A percentile compares a stretch with the other conserved stretches of the same genome.
phyloP scores from a whole-genome alignment of 30 jellyfish, hydroid and myxozoan genomes.

The Pseudorhiza aurosa region DNA sequence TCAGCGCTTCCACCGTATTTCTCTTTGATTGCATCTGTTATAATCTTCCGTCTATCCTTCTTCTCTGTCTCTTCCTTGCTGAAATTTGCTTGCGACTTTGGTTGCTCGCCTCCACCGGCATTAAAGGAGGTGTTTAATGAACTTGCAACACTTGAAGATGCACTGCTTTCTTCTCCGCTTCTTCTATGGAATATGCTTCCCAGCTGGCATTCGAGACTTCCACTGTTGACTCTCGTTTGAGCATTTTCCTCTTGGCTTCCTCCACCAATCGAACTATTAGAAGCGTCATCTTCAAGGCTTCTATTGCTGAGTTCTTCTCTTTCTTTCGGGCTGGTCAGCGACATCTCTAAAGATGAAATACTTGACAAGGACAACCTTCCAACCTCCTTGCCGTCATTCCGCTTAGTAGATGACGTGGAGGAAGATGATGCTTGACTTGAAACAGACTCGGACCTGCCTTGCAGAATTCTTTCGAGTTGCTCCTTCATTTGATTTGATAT shows the following conservation, averaged over 20 bases:
- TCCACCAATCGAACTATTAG: not conserved
- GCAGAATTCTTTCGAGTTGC: slow-evolving; percentile 51
- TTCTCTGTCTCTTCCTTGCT: slow-evolving; percentile 7
- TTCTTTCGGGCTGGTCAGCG: slow-evolving; percentile 20
- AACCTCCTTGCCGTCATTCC: slow-evolving; percentile 36
- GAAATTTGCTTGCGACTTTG: not conserved
- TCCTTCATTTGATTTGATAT: slow-evolving; percentile 56
- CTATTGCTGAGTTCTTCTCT: slow-evolving; percentile 25
- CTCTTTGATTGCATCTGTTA: slow-evolving; percentile 43
- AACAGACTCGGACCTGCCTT: slow-evolving; percentile 59
- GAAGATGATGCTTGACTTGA: slow-evolving; percentile 41
- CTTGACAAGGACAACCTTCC: slow-evolving; percentile 55
- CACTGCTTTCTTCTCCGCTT: slow-evolving; percentile 27
- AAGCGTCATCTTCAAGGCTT: slow-evolving; percentile 17
- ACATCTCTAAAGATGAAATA: slow-evolving; percentile 31
- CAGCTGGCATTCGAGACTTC: slow-evolving; percentile 45
- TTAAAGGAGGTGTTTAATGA: slow-evolving; percentile 43
- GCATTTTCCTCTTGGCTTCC: not conserved
- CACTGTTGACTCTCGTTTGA: slow-evolving; percentile 24
- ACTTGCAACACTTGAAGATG: slow-evolving; percentile 34
- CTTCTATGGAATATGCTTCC: slow-evolving; percentile 52
- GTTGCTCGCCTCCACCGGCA: slow-evolving; percentile 16
- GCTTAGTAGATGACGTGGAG: slow-evolving; percentile 24
- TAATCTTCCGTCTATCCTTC: slow-evolving; percentile 12
- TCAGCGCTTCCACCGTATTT: not conserved